These are phyloP conservation scores for Thymallus thymallus DNA, from an alignment of 2,113 vertebrate genomes.

Conservation along the genomic window DNA sequence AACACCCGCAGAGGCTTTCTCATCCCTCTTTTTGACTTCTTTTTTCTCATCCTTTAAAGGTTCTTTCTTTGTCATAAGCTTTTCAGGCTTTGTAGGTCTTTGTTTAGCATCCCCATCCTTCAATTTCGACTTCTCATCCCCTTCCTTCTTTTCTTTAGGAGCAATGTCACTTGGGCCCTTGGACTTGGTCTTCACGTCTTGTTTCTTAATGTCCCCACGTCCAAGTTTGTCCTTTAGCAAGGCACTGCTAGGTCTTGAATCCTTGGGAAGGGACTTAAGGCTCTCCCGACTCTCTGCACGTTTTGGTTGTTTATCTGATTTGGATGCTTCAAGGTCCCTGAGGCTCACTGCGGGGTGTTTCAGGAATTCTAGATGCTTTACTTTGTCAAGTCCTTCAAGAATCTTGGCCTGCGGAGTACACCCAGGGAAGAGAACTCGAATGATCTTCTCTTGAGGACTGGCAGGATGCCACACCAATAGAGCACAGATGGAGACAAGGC, in stretches of 20 bases:
- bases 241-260: slow-evolving; percentile 54
- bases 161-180: slow-evolving; percentile 52
- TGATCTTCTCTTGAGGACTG: slow-evolving; percentile 43
- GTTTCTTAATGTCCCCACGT: slow-evolving; percentile 65
- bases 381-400: slow-evolving; percentile 86
- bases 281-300: slow-evolving; percentile 85
- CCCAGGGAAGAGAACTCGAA: slow-evolving; percentile 62
- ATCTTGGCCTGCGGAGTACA: slow-evolving; percentile 85
- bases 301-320: slow-evolving; percentile 72
- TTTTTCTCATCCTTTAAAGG: slow-evolving; percentile 72
- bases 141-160: slow-evolving; percentile 61
- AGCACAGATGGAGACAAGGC: slow-evolving; percentile 81
- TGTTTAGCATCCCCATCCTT: slow-evolving; percentile 55
- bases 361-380: slow-evolving; percentile 88
- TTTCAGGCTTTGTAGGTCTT: slow-evolving; percentile 68
- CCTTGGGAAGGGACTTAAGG: slow-evolving; percentile 72
- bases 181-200: slow-evolving; percentile 69
- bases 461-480: slow-evolving; percentile 92
- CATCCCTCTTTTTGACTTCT: slow-evolving; percentile 69
- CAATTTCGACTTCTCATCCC: slow-evolving; percentile 70
- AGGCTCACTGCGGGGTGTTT: slow-evolving; percentile 78
- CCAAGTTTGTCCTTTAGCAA: slow-evolving; percentile 60
- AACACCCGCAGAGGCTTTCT: slow-evolving; percentile 47
- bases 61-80: slow-evolving; percentile 72
- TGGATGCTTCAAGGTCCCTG: slow-evolving; percentile 73